Conservation (phyloP, 1,140 invertebrate genomes). For the Neodiprion fabricii region DNA sequence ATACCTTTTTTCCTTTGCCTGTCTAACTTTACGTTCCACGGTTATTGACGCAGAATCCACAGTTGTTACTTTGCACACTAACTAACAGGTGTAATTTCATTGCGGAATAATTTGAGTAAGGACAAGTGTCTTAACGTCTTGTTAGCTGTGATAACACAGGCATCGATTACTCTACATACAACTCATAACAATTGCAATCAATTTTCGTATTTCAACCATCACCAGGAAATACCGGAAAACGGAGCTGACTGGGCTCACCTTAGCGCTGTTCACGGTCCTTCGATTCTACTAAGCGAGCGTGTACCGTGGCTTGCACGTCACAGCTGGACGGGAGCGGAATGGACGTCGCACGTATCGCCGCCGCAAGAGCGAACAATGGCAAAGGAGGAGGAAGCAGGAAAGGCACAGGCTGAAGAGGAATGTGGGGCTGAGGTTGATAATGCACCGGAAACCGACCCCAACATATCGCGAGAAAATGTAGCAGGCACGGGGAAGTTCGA, state of each 20-base stretch:
- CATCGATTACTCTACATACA: no score
- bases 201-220: conserved; percentile 25
- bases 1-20: no score
- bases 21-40: no score
- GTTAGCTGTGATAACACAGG: no score
- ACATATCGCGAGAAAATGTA: not conserved
- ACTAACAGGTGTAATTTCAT: no score
- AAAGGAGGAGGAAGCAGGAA: not conserved
- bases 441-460: conserved; percentile 4
- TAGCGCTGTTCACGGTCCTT: conserved; percentile 73
- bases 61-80: no score
- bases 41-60: no score
- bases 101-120: no score
- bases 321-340: conserved; percentile 50
- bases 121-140: no score
- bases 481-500: no score
- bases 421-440: not conserved
- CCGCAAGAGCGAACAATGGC: not conserved
- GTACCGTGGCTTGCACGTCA: conserved; percentile 43
- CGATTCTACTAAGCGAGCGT: conserved; percentile 65
- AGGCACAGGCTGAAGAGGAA: not conserved
- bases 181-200: no score
- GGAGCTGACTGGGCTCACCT: conserved; percentile 87
- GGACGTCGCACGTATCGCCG: conserved; percentile 34
- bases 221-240: conserved; percentile 90